A percentile compares a stretch with the other conserved stretches of the same genome.
phyloP scores from a whole-genome alignment of 2,797 vertebrate genomes.

The Myotis pilosus region DNA sequence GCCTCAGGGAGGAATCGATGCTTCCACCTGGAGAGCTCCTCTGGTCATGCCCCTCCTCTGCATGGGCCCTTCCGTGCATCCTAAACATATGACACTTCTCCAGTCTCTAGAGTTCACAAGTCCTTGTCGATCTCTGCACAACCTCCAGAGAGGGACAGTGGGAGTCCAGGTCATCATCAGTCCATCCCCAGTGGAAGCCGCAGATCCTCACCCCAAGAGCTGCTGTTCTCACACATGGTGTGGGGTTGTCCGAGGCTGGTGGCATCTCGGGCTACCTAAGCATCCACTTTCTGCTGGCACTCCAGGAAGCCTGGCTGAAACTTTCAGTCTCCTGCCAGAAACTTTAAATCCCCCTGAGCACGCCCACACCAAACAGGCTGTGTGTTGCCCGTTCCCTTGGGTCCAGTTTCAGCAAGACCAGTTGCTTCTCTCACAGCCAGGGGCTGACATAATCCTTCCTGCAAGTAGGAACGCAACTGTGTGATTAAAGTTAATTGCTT shows the following conservation, averaged over 20 bases:
- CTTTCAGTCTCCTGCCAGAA: background rate
- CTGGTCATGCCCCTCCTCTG: background rate
- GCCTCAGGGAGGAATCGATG: background rate
- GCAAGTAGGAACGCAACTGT: background rate
- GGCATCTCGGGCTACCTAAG: background rate
- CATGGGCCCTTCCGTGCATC: background rate
- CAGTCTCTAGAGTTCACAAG: background rate
- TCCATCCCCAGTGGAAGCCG: background rate
- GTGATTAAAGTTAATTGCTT: background rate
- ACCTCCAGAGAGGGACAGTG: too few species aligned
- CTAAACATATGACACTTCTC: too few species aligned
- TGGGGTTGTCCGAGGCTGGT: fast-evolving
- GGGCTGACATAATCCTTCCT: background rate
- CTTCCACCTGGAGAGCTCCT: background rate
- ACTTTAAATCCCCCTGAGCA: background rate
- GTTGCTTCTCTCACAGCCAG: background rate
- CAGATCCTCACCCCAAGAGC: background rate
- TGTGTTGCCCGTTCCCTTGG: background rate
- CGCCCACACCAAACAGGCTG: fast-evolving
- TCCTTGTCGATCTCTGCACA: background rate
- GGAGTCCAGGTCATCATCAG: too few species aligned
- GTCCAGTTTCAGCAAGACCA: background rate
- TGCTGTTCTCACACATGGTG: fast-evolving
- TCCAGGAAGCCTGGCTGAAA: too few species aligned
- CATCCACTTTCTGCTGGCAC: too few species aligned